Base-by-base conservation (phyloP, 2,888 invertebrate species). In the Hyposoter dolosus region DNA sequence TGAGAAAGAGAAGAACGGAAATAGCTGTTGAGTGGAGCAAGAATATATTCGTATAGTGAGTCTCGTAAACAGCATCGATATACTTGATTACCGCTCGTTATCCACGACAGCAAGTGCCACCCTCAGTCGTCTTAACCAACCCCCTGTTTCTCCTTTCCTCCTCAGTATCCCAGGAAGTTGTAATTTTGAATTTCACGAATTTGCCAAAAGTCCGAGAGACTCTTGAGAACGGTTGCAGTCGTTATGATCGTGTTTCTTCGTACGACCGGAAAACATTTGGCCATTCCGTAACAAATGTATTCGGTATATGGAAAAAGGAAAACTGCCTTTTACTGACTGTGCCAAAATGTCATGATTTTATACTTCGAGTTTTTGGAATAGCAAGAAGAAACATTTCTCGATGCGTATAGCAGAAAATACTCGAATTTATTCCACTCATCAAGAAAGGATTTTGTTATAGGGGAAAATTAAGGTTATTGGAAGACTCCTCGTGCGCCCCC, bases 81-180 rank as follows among this genome's bases (percentile, higher is more conserved):
- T 86, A 86, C 85, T 86, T 86, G 83, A 86, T 86, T 86, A 83
- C 85, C 85, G 75, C 85, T 86, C 85, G 85, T 86, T 86, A 86
- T 83, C 76, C 82, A 50, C 45, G 83, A 86, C 85, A 83, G 83
- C 71, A 47, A 71, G 75, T 75, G 65, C 75, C 71, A 71, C 74
- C 53, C 71, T 63, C 43, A 81, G 71, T 76, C 66, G 68, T 75
- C 81, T 75, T 74, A 74, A 65, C 81, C 63, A 40, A 19, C 35
- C 19, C 68, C 32, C 15, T 50, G n/a, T 53, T 28, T 23, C 19
- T 65, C 23, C 23, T 19, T 40, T 15, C 23, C 66, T 28, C n/a
- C 7, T 7, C 53, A 43, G 50, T 10, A 53, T 80, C 63, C 79
- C 82, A 47, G 43, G 80, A 83, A 80, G 85, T 79, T 79, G 75